phyloP scores from a whole-genome alignment of 2,113 vertebrate genomes.

The Poecile atricapillus region DNA sequence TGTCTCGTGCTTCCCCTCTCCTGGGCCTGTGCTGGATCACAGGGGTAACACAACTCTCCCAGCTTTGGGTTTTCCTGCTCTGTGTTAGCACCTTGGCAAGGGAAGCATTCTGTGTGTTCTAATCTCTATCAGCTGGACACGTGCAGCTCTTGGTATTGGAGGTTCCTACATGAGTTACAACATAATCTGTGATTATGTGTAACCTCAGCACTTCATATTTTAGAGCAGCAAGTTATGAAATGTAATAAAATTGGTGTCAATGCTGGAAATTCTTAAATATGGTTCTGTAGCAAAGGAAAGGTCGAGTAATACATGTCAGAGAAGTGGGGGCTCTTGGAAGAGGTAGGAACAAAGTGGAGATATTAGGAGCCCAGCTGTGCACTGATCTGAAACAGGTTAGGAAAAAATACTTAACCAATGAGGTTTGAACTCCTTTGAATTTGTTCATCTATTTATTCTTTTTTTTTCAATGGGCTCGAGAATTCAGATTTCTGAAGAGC shows the following conservation, averaged over 20 bases:
- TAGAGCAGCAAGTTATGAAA: background rate
- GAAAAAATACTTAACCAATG: background rate
- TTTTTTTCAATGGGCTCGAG: background rate
- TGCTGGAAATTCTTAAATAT: background rate
- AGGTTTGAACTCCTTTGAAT: background rate
- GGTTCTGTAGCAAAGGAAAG: background rate
- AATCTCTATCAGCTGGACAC: background rate
- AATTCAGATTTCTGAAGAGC: conserved; percentile 8
- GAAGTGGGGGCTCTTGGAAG: background rate
- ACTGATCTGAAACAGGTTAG: conserved; percentile 5
- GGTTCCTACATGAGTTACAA: background rate
- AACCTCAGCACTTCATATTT: background rate
- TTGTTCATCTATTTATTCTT: background rate
- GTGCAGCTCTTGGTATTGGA: background rate
- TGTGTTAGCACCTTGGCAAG: background rate
- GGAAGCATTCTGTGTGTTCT: background rate
- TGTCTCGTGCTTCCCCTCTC: background rate
- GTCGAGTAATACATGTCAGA: background rate
- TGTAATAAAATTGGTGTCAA: background rate
- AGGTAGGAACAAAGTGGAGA: background rate
- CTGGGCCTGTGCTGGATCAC: background rate
- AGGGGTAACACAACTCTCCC: background rate
- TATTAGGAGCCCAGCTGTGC: background rate
- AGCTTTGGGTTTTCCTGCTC: background rate
- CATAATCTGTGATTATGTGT: background rate